phyloP scores from a whole-genome alignment of 92 coral and sea anemone genomes.

The Scolanthus callimorphus region DNA sequence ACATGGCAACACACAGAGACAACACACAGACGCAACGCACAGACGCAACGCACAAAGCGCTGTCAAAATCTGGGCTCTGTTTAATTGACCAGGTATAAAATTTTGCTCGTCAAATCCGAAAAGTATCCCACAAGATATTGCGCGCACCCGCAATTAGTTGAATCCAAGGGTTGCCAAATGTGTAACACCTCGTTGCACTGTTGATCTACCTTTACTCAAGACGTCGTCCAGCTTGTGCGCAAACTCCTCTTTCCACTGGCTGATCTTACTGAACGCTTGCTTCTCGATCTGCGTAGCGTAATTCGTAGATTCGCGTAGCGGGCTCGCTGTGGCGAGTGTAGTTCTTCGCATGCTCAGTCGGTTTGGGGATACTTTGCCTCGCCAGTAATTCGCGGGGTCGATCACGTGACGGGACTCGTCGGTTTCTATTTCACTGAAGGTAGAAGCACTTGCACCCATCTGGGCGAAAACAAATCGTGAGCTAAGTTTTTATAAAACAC shows the following conservation, averaged over 20 bases:
- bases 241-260: slow-evolving; percentile 32
- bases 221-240: slow-evolving; percentile 29
- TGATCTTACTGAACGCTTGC: slow-evolving; percentile 26
- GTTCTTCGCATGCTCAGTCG: slow-evolving; percentile 8
- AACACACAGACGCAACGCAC: no score
- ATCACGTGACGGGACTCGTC: slow-evolving; percentile 8
- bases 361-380: neutral
- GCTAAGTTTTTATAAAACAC: no score
- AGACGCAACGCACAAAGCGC: no score
- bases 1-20: no score
- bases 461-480: no score
- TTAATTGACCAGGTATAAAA: no score
- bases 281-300: slow-evolving; percentile 30
- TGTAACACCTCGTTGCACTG: no score
- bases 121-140: no score
- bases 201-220: slow-evolving; percentile 24
- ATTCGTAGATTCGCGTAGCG: slow-evolving; percentile 13
- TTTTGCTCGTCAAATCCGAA: no score
- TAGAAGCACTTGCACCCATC: neutral
- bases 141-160: no score
- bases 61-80: no score
- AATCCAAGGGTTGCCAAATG: no score
- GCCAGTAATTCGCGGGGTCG: slow-evolving; percentile 4
- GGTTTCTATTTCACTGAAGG: slow-evolving; percentile 3
- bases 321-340: slow-evolving; percentile 16